Evolutionary conservation across 2,888 invertebrate species (phyloP).

Genomic region (Rhagonycha fulva): DNA sequence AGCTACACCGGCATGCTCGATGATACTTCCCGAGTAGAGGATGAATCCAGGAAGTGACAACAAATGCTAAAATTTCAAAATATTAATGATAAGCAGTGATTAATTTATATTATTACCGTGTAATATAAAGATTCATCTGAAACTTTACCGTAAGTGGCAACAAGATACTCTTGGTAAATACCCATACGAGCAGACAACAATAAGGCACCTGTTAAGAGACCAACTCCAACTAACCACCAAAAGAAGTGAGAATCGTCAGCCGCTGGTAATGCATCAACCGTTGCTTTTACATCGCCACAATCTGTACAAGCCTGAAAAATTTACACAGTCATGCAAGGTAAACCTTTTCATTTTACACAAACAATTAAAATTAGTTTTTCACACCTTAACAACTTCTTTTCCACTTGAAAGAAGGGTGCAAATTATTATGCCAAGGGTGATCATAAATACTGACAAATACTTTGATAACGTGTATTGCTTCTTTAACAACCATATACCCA

Average conservation of each 20-base stretch:
- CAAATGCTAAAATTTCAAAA: constrained; percentile 68
- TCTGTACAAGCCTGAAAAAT: constrained; percentile 21
- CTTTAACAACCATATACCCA: constrained; percentile 89
- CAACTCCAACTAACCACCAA: constrained; percentile 74
- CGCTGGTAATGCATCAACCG: constrained; percentile 54
- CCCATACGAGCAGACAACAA: constrained; percentile 95
- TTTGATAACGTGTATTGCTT: constrained; percentile 81
- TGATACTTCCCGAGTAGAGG: constrained; percentile 76
- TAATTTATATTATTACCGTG: constrained; percentile 59
- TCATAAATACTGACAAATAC: constrained; percentile 90
- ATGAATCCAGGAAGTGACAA: constrained; percentile 89
- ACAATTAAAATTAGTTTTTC: too few relatives aligned
- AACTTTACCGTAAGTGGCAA: constrained; percentile 85
- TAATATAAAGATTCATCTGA: constrained; percentile 87
- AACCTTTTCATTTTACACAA: too few relatives aligned
- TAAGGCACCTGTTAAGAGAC: constrained; percentile 82
- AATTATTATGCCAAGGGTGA: constrained; percentile 87
- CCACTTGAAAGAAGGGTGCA: constrained; percentile 88
- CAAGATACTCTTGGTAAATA: constrained; percentile 84
- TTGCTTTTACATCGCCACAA: constrained; percentile 53
- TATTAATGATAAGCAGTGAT: neutral
- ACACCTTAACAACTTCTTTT: constrained; percentile 58
- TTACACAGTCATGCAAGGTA: neutral
- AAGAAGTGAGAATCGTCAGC: constrained; percentile 62
- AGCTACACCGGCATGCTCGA: constrained; percentile 75